phyloP scores from a whole-genome alignment of 2,113 vertebrate genomes.

The Pelvicachromis taeniatus region DNA sequence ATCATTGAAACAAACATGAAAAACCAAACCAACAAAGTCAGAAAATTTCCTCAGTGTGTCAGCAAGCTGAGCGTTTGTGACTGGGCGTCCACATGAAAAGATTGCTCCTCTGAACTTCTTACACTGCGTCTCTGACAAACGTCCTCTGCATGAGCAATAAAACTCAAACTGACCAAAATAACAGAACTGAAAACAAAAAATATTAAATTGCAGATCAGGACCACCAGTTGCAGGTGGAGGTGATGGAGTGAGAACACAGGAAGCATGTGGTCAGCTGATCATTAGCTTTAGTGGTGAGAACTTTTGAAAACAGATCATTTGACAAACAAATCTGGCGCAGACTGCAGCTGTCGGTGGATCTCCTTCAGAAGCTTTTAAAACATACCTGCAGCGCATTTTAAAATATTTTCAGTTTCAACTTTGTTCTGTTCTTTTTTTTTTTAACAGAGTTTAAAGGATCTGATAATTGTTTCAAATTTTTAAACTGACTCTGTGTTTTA shows the following conservation, averaged over 20 bases:
- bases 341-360: not conserved
- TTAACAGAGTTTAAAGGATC: not conserved
- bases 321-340: not conserved
- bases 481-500: not conserved
- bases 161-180: no score
- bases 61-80: no score
- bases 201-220: not conserved
- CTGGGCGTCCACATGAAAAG: no score
- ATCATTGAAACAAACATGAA: no score
- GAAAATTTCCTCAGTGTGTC: no score
- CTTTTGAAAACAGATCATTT: not conserved
- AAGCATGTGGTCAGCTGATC: not conserved
- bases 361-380: not conserved
- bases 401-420: not conserved
- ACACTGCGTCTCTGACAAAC: no score
- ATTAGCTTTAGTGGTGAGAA: not conserved
- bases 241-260: not conserved
- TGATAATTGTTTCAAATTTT: not conserved
- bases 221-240: not conserved
- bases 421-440: not conserved
- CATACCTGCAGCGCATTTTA: not conserved
- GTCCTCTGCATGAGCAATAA: no score
- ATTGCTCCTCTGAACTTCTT: no score
- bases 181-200: no score
- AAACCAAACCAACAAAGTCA: no score